Conservation (phyloP, 1,140 invertebrate species). For the Lethrus apterus region DNA sequence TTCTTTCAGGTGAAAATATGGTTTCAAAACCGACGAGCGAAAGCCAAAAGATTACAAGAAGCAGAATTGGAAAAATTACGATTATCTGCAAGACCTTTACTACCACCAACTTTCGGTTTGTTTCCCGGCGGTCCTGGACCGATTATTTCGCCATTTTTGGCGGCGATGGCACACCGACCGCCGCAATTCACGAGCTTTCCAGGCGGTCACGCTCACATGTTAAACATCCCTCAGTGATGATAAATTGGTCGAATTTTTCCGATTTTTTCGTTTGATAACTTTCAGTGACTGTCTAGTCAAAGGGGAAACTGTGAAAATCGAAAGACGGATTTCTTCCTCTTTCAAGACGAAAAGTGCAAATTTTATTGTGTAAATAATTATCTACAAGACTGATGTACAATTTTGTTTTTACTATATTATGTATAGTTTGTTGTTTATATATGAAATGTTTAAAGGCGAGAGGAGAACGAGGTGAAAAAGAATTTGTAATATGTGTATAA, state of each 20-base stretch:
- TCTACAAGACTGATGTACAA: slow-evolving; percentile 15
- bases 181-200: slow-evolving; percentile 32
- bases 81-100: slow-evolving; percentile 35
- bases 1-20: slow-evolving; percentile 85
- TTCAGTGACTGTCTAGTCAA: neutral
- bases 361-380: slow-evolving; percentile 11
- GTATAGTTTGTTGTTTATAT: neutral
- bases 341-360: slow-evolving; percentile 4
- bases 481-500: slow-evolving; percentile 8
- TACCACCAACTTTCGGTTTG: slow-evolving; percentile 34
- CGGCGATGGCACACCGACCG: slow-evolving; percentile 38
- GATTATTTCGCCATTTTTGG: slow-evolving; percentile 36
- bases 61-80: slow-evolving; percentile 82
- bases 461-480: too few relatives aligned
- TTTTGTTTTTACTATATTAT: slow-evolving; percentile 7
- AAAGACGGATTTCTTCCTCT: neutral
- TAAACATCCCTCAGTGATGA: slow-evolving; percentile 11
- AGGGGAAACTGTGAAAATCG: neutral
- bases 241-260: neutral
- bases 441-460: neutral
- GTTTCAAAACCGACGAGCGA: slow-evolving; percentile 94
- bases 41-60: slow-evolving; percentile 90
- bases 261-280: slow-evolving; percentile 1
- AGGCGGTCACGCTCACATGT: slow-evolving; percentile 19
- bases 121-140: slow-evolving; percentile 29